Base-by-base conservation (phyloP, 2,888 invertebrate genomes). In the Heliothis peltigera region DNA sequence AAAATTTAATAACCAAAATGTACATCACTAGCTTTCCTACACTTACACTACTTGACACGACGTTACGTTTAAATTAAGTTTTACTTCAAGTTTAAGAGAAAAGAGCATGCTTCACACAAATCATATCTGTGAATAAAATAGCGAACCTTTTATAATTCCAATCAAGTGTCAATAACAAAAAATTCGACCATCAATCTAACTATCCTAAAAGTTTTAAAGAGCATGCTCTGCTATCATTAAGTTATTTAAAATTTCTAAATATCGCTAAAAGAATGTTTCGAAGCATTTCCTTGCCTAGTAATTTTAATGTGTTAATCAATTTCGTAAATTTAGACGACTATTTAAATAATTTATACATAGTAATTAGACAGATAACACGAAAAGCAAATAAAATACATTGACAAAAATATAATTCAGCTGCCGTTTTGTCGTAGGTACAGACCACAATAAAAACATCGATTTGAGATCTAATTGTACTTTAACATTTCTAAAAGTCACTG, bases 391-490 rank as follows among this genome's bases (percentile, higher is more conserved):
- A 70, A 62, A 67, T 57, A 76, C 76, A 67, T 57, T 44, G 67
- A 64, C 49, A 59, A 75, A 74, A 62, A 74, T 54, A 64, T 57
- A 55, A 53, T 19, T 35, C 59, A 77, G 52, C 52, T 68, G 79
- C 64, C 61, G 43, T 47, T 60, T 54, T 43, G 7, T 52, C 39
- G 55, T n/a, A n/a, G n/a, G n/a, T 53, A 60, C 55, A 72, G 64
- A 73, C 58, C 32, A 65, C 70, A 64, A 70, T 58, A 17, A 62
- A 75, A 78, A 75, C 71, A 75, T 81, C 71, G 75, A 80, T 70
- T 77, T 83, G 87, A 89, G 87, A 89, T 89, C 88, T 84, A 81
- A 79, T 86, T 88, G 87, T 89, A 88, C 87, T 85, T 84, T 80
- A 78, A 79, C 64, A 72, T 75, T 69, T 72, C 64, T 70, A 80